Base-by-base conservation (phyloP, 2,888 invertebrate species). In the Chorisops tibialis region DNA sequence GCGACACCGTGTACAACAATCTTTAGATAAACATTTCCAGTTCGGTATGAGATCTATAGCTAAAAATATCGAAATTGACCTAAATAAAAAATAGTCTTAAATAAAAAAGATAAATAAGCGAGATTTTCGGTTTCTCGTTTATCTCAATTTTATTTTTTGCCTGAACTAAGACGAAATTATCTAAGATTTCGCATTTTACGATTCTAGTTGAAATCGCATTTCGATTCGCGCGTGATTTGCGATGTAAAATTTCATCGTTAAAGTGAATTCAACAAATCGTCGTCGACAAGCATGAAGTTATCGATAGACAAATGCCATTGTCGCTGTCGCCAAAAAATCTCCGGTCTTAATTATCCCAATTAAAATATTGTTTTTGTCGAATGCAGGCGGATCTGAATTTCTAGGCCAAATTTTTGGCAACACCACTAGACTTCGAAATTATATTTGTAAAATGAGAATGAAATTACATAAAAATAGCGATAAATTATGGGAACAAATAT, bases 301-400 rank as follows among this genome's bases (percentile, higher is more conserved):
- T 6, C n/a, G 16, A 41, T 16, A 41, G 16, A 41, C 16, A 6
- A 12, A 41, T n/a, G 41, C 41, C 12, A 16, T 16, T 16, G 5
- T 41, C 12, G n/a, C 5, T 41, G n/a, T 41, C n/a, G 41, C n/a
- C 41, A 30, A 30, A 30, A 7, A 30, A 30, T 30, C 30, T 30
- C 30, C 30, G 41, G 19, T 19, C 12, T 47, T 21, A 47, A 49
- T 49, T 50, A 48, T 12, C 50, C 50, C 62, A 62, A 62, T 62
- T 62, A 62, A 62, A 62, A 62, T n/a, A 49, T 30, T 30, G 30
- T 30, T 30, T 30, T 30, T 30, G 5, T 30, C 9, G 37, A 50
- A 45, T 62, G 50, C 56, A 62, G 62, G 62, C 62, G 62, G 50
- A 19, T 12, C 21, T 49, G 22, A 41, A 54, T 54, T 54, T 54